A percentile compares a stretch with the other conserved stretches of the same genome.
Evolutionary conservation across 2,113 vertebrate genomes (phyloP).

Genomic region (Oreotrochilus melanogaster): DNA sequence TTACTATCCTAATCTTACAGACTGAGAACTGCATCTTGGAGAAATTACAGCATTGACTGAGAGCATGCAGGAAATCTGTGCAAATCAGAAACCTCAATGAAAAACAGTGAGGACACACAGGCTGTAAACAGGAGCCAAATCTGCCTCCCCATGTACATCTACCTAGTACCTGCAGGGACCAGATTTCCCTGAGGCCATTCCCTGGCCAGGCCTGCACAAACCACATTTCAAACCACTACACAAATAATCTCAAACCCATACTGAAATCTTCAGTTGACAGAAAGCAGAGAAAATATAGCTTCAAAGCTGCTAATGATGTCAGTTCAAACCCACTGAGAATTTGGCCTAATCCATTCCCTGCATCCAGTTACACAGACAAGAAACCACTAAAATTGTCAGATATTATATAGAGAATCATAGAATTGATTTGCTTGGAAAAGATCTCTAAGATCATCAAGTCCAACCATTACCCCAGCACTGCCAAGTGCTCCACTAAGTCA

Average conservation of each 20-base stretch:
- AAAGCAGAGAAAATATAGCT: background rate
- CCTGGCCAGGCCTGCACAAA: background rate
- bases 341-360: background rate
- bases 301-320: background rate
- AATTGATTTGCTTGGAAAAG: too few species aligned
- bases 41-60: background rate
- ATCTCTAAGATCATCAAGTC: too few species aligned
- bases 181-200: background rate
- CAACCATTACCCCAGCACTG: too few species aligned
- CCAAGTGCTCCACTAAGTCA: too few species aligned
- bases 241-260: background rate
- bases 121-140: background rate
- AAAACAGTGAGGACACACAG: background rate
- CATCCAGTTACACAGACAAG: background rate
- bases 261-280: background rate
- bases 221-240: background rate
- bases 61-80: background rate
- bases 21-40: background rate
- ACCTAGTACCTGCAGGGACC: background rate
- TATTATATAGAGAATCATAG: background rate
- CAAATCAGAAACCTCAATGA: background rate
- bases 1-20: background rate
- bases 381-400: conserved; percentile 17
- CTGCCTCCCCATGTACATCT: background rate
- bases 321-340: background rate